Evolutionary conservation across 2,888 invertebrate species (phyloP).

Genomic region (Pocota personata): DNA sequence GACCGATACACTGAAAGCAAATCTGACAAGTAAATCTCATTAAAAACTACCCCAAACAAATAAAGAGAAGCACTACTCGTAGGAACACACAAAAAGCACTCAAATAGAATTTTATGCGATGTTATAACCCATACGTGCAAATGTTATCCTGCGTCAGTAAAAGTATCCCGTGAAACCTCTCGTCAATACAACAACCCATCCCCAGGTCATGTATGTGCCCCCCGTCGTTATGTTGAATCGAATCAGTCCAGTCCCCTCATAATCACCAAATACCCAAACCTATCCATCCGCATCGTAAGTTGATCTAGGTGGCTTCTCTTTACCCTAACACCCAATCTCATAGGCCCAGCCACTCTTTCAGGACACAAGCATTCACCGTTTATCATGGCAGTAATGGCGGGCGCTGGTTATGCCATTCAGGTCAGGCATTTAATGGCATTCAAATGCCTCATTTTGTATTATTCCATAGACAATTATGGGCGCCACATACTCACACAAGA

Average conservation of each 20-base stretch:
- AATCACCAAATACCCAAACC: conserved; percentile 52
- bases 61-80: conserved; percentile 54
- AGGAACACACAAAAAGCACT: conserved; percentile 53
- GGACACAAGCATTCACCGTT: conserved; percentile 65
- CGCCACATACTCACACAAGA: conserved; percentile 51
- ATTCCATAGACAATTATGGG: conserved; percentile 72
- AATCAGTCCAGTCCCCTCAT: conserved; percentile 50
- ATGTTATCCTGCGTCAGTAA: conserved; percentile 51
- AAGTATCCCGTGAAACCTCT: conserved; percentile 48
- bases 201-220: neutral
- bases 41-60: conserved; percentile 58
- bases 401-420: conserved; percentile 71
- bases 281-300: conserved; percentile 33
- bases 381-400: conserved; percentile 68
- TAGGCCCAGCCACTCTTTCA: conserved; percentile 41
- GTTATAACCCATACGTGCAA: conserved; percentile 64
- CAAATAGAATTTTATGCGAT: conserved; percentile 57
- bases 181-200: conserved; percentile 40
- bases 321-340: conserved; percentile 38
- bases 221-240: conserved; percentile 29
- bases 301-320: conserved; percentile 27
- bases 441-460: conserved; percentile 73
- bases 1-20: conserved; percentile 6
- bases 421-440: conserved; percentile 72
- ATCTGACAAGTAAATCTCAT: conserved; percentile 67